These are phyloP conservation scores for Exocentrus adspersus DNA, from an alignment of 2,888 invertebrate species.

Conservation along the genomic window DNA sequence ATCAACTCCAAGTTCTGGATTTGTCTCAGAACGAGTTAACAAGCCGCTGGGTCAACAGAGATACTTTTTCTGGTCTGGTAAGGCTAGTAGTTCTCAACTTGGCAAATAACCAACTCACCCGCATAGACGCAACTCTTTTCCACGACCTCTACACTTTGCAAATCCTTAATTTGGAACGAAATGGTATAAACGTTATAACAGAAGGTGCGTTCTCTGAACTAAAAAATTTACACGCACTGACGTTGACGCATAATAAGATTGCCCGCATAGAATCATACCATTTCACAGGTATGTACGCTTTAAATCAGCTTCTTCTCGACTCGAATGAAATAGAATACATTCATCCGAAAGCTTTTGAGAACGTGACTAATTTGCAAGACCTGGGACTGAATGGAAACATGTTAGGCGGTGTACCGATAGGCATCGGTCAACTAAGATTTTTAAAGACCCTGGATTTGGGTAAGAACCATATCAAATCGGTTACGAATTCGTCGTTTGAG, in stretches of 20 bases:
- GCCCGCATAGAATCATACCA: slow-evolving; percentile 75
- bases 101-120: slow-evolving; percentile 76
- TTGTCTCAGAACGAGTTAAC: slow-evolving; percentile 79
- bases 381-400: slow-evolving; percentile 79
- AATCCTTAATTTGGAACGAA: slow-evolving; percentile 78
- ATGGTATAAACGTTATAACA: slow-evolving; percentile 74
- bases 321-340: slow-evolving; percentile 77
- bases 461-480: slow-evolving; percentile 79
- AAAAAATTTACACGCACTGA: slow-evolving; percentile 80
- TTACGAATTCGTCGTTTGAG: slow-evolving; percentile 77
- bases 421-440: slow-evolving; percentile 74
- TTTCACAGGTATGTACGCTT: slow-evolving; percentile 77
- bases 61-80: slow-evolving; percentile 79
- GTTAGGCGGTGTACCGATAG: slow-evolving; percentile 75
- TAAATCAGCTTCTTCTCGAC: slow-evolving; percentile 79
- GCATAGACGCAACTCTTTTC: slow-evolving; percentile 77
- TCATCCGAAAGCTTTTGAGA: slow-evolving; percentile 77
- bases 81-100: slow-evolving; percentile 80
- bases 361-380: slow-evolving; percentile 81
- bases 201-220: slow-evolving; percentile 80
- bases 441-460: slow-evolving; percentile 83
- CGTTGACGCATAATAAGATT: slow-evolving; percentile 78
- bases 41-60: slow-evolving; percentile 81
- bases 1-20: slow-evolving; percentile 78
- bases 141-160: slow-evolving; percentile 80